Evolutionary conservation across 2,113 vertebrate species (phyloP), one percentile per base, ranked within the genome.

Genomic region (Corythoichthys intestinalis): DNA sequence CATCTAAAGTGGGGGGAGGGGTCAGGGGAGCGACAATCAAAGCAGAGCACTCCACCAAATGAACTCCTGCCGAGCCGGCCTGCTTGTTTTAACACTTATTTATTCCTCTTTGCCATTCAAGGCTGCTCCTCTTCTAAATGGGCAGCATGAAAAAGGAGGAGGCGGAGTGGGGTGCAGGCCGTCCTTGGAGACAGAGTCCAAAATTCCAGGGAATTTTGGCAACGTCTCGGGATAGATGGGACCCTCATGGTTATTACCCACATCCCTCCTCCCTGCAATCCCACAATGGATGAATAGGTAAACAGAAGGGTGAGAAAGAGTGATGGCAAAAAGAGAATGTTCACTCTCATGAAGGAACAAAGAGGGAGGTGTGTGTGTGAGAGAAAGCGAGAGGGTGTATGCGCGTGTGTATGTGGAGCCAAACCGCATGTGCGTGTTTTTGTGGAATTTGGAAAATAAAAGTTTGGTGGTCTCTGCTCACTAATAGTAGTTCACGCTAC

Each of bases 201-300:
- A 14, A 87, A 88, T 91, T 91, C 90, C 89, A 77, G 77, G 65
- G 88, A 90, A 91, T 90, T 90, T 91, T 92, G 91, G 90, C 91
- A 91, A 86, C 86, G 86, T 77, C 69, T 78, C 38, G 65, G 86
- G 86, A 92, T 91, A 77, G 89, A 93, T 92, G 89, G 90, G 86
- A 92, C 88, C 87, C 89, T 91, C 80, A 83, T 81, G 84, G 85
- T 89, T 88, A 86, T 85, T 88, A 85, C 8, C 34, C 64, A 47
- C 64, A 11, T 44, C 64, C 48, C 38, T 46, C 13, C 59, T 46
- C 60, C 48, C 5, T 52, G 13, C 41, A 83, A 70, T 75, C 72
- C 73, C 86, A 91, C 90, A 92, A 92, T 88, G 87, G 87, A 88
- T 92, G 92, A 93, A 93, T 91, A 87, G 91, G 88, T 91, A 89